phyloP scores from a whole-genome alignment of 2,113 vertebrate species.

The Prionailurus bengalensis region DNA sequence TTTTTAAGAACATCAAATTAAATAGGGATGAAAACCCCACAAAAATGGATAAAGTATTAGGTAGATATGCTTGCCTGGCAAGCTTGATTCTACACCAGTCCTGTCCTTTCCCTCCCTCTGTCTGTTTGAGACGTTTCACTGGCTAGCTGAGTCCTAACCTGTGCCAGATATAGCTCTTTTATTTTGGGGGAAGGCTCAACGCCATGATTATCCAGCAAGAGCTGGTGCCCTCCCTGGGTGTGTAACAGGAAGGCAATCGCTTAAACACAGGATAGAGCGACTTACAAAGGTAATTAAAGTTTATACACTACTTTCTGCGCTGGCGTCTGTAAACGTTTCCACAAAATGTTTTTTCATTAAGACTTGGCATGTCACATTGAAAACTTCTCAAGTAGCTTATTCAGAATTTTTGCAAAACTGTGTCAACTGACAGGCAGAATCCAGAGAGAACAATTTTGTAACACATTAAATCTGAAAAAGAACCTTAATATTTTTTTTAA shows the following conservation, averaged over 20 bases:
- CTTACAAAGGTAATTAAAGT: conserved; percentile 69
- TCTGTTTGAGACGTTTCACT: not conserved
- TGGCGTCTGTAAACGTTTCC: conserved; percentile 30
- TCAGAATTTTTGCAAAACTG: conserved; percentile 26
- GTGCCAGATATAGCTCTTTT: conserved; percentile 52
- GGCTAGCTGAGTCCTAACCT: not conserved
- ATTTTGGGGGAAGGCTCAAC: conserved; percentile 56
- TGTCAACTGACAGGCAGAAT: not conserved
- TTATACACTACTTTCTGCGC: conserved; percentile 32
- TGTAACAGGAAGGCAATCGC: conserved; percentile 51
- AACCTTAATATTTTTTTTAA: conserved; percentile 6
- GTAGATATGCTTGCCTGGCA: not conserved
- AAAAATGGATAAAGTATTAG: not conserved
- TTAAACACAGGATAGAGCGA: conserved; percentile 71
- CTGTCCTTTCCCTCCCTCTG: not conserved
- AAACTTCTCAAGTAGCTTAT: conserved; percentile 42
- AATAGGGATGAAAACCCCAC: not conserved
- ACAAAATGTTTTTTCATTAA: conserved; percentile 53
- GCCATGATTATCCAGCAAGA: conserved; percentile 62
- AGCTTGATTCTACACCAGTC: not conserved
- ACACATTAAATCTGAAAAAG: not conserved
- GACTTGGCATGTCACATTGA: not conserved
- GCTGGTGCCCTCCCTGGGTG: conserved; percentile 57
- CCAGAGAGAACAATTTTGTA: not conserved
- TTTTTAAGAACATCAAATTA: conserved; percentile 53